phyloP scores from a whole-genome alignment of 2,888 invertebrate species.

The Sepiola atlantica region DNA sequence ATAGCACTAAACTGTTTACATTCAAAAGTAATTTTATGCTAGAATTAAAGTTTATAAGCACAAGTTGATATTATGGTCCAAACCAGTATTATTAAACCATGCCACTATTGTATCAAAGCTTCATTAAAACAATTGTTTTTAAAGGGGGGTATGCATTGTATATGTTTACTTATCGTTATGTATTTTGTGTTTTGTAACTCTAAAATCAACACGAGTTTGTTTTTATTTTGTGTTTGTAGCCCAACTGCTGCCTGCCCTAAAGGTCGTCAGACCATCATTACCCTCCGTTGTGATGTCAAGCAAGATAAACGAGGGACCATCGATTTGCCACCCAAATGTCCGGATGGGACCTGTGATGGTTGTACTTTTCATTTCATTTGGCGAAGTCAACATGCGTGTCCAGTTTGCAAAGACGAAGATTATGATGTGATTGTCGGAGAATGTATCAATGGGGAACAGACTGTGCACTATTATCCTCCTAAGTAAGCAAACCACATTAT shows the following conservation, averaged over 20 bases:
- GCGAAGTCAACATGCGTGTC: slow-evolving; percentile 77
- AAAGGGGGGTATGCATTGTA: background rate
- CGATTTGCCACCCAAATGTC: slow-evolving; percentile 76
- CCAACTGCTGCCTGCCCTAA: slow-evolving; percentile 77
- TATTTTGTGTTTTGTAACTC: slow-evolving; percentile 34
- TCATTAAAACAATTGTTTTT: background rate
- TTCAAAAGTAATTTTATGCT: too few species aligned
- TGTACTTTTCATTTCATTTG: slow-evolving; percentile 79
- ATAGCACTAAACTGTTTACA: too few species aligned
- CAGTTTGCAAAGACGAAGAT: slow-evolving; percentile 76
- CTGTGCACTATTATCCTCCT: slow-evolving; percentile 76
- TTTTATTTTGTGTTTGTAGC: slow-evolving; percentile 55
- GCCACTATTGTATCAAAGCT: background rate
- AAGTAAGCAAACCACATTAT: slow-evolving; percentile 58
- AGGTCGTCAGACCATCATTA: slow-evolving; percentile 78
- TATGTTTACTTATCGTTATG: slow-evolving; percentile 17
- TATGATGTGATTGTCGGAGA: slow-evolving; percentile 76
- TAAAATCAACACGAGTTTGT: background rate
- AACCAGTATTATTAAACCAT: too few species aligned
- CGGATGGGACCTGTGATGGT: slow-evolving; percentile 80
- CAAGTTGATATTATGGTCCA: too few species aligned
- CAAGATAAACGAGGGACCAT: slow-evolving; percentile 63
- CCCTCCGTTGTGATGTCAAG: slow-evolving; percentile 77
- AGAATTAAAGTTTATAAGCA: too few species aligned
- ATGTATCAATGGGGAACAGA: slow-evolving; percentile 77